phyloP scores from a whole-genome alignment of 2,113 vertebrate genomes.

The Todiramphus saurophagus region DNA sequence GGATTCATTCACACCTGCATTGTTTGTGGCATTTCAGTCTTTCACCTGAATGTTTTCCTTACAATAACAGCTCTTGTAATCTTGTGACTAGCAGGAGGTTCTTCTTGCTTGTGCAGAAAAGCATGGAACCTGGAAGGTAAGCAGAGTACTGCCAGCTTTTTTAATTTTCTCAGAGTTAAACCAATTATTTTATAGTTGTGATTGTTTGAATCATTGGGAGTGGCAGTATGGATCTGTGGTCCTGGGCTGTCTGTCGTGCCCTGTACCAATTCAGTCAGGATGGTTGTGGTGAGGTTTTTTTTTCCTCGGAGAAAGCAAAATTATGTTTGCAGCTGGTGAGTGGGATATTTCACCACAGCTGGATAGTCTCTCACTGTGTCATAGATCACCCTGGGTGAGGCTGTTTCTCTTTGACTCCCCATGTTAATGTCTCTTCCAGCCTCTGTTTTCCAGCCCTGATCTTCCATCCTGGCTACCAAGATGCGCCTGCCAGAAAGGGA shows the following conservation, averaged over 20 bases:
- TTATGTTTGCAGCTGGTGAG: constrained; percentile 10
- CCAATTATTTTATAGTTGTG: background rate
- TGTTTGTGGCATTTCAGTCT: background rate
- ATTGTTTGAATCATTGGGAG: background rate
- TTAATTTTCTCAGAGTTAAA: background rate
- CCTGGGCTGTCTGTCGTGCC: background rate
- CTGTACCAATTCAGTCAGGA: background rate
- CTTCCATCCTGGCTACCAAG: constrained; percentile 13
- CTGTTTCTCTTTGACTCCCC: constrained; percentile 19
- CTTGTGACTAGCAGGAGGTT: background rate
- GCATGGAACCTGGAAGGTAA: background rate
- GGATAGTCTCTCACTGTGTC: constrained; percentile 42
- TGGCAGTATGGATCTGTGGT: background rate
- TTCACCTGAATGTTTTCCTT: background rate
- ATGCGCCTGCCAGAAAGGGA: background rate
- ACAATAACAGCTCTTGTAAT: background rate
- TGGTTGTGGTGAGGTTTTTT: background rate
- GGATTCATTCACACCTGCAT: background rate
- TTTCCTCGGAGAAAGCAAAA: background rate
- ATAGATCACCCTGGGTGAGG: constrained; percentile 18
- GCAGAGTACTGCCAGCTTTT: background rate
- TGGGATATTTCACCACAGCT: constrained; percentile 43
- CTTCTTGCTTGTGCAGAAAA: background rate
- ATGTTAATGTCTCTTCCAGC: constrained; percentile 10
- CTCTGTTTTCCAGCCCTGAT: constrained; percentile 23